phyloP scores from a whole-genome alignment of 2,113 vertebrate genomes.

The Hyaena hyaena region DNA sequence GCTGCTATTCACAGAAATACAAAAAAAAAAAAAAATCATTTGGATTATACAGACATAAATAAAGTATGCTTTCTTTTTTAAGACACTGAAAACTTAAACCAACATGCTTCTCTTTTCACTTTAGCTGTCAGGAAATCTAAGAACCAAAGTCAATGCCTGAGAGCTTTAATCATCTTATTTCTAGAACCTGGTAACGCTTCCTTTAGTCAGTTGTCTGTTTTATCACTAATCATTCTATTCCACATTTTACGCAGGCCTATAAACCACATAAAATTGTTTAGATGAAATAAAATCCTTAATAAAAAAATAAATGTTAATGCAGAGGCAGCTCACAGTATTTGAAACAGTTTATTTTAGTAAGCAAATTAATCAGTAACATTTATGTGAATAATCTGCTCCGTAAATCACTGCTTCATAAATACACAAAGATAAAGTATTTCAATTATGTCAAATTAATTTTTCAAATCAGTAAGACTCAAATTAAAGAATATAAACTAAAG shows the following conservation, averaged over 20 bases:
- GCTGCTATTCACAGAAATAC: not conserved
- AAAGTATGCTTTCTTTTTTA: slow-evolving; percentile 15
- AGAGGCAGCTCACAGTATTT: not conserved
- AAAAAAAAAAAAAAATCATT: not conserved
- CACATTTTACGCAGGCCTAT: slow-evolving; percentile 22
- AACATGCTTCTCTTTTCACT: slow-evolving; percentile 46
- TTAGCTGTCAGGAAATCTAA: slow-evolving; percentile 57
- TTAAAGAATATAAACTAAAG: not conserved
- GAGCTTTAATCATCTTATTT: slow-evolving; percentile 36
- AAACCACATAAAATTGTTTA: not conserved
- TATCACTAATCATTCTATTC: slow-evolving; percentile 4
- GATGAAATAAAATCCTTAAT: slow-evolving; percentile 24
- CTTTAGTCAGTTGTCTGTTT: not conserved
- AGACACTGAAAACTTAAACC: slow-evolving; percentile 31
- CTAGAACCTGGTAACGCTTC: slow-evolving; percentile 22
- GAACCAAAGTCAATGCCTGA: slow-evolving; percentile 52
- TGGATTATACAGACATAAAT: not conserved
- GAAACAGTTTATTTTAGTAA: slow-evolving; percentile 44
- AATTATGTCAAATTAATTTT: slow-evolving; percentile 45
- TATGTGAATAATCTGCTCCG: not conserved
- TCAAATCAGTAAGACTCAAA: slow-evolving; percentile 28
- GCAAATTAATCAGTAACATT: slow-evolving; percentile 6
- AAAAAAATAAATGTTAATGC: not conserved
- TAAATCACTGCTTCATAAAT: slow-evolving; percentile 33
- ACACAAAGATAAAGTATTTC: slow-evolving; percentile 22